These are phyloP conservation scores for Noctua janthina DNA, from an alignment of 2,888 invertebrate genomes.

Conservation along the genomic window DNA sequence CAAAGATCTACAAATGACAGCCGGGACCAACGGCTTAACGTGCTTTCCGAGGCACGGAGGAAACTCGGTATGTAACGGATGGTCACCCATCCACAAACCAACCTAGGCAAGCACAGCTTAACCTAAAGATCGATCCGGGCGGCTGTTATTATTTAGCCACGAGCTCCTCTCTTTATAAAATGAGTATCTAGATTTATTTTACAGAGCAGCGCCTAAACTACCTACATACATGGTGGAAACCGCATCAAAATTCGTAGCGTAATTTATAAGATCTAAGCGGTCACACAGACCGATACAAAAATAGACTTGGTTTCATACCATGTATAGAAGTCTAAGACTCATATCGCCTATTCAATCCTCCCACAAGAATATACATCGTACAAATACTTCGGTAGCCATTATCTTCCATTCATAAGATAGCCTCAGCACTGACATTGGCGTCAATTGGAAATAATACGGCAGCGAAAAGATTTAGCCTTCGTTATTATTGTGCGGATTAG, in stretches of 20 bases:
- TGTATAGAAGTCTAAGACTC: neutral
- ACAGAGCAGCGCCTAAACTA: neutral
- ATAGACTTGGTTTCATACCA: neutral
- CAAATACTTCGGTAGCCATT: slow-evolving; percentile 51
- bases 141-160: too few species aligned
- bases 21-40: too few species aligned
- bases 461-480: slow-evolving; percentile 74
- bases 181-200: neutral
- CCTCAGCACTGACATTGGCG: slow-evolving; percentile 78
- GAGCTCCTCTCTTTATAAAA: too few species aligned
- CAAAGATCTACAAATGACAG: too few species aligned
- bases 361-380: slow-evolving; percentile 23
- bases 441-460: slow-evolving; percentile 72
- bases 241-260: neutral
- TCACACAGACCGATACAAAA: neutral
- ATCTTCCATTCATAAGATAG: slow-evolving; percentile 60
- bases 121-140: too few species aligned
- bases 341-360: slow-evolving; percentile 28
- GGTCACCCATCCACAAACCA: too few species aligned
- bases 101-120: too few species aligned
- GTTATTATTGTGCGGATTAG: slow-evolving; percentile 68
- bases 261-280: neutral
- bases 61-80: too few species aligned
- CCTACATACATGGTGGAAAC: neutral
- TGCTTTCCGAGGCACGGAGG: too few species aligned